These are phyloP conservation scores for Halocynthia roretzi DNA, from an alignment of 23 tunicate genomes.

Conservation along the genomic window DNA sequence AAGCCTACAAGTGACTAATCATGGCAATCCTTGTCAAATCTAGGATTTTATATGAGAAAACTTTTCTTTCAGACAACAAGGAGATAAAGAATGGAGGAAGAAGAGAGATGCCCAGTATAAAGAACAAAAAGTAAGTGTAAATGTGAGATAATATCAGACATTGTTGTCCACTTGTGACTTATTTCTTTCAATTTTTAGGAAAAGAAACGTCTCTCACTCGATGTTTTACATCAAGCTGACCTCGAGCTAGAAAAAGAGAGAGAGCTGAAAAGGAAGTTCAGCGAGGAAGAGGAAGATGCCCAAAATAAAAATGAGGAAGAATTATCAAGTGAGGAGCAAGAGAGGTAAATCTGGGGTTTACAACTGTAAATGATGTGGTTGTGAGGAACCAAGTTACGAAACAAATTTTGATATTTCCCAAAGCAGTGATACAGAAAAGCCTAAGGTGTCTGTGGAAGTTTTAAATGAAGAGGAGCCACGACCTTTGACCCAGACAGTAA, in stretches of 20 bases:
- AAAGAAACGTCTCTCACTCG: slow-evolving; percentile 26
- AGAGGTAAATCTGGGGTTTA: background rate
- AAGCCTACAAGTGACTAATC: background rate
- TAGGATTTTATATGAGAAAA: background rate
- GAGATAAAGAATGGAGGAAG: slow-evolving; percentile 23
- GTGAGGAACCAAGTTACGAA: background rate
- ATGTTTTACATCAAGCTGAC: slow-evolving; percentile 33
- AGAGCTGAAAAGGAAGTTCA: background rate
- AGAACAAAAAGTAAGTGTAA: slow-evolving; percentile 35
- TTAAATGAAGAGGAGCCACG: background rate
- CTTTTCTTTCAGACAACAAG: slow-evolving; percentile 12
- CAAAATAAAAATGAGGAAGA: slow-evolving; percentile 19
- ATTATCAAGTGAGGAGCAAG: background rate
- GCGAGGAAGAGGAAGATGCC: slow-evolving; percentile 2
- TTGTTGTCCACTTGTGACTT: background rate
- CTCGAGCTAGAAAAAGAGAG: background rate
- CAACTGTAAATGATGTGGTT: background rate
- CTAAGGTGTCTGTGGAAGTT: slow-evolving; percentile 2
- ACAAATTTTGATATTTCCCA: background rate
- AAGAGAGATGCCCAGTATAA: slow-evolving; percentile 41
- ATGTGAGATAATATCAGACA: background rate
- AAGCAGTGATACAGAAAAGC: background rate
- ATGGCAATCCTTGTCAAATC: background rate
- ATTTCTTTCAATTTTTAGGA: slow-evolving; percentile 20
- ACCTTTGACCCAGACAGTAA: background rate